These are phyloP conservation scores for Pomatorhinus ruficollis DNA, from an alignment of 2,113 vertebrate genomes.

Conservation along the genomic window DNA sequence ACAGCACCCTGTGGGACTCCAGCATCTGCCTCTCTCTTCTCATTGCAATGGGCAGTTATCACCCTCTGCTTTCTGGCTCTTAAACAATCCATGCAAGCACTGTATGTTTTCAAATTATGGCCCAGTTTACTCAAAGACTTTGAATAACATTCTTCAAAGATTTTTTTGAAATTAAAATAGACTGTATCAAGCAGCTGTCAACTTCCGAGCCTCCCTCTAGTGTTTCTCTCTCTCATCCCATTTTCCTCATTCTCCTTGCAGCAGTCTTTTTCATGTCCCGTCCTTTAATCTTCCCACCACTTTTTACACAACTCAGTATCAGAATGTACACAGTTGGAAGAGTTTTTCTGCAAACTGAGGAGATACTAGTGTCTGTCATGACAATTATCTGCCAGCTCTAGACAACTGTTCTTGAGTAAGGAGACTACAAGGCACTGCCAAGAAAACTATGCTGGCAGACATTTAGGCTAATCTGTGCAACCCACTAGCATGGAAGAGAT, in stretches of 20 bases:
- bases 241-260: not conserved
- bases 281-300: not conserved
- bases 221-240: not conserved
- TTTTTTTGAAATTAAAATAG: not conserved
- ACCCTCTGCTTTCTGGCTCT: not conserved
- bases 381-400: constrained; percentile 18
- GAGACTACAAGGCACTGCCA: not conserved
- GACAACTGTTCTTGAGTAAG: not conserved
- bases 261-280: not conserved
- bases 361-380: not conserved
- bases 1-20: not conserved
- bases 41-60: not conserved
- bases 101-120: not conserved
- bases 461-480: not conserved
- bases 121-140: not conserved
- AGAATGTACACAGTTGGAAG: not conserved
- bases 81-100: not conserved
- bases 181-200: not conserved
- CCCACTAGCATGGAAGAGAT: not conserved
- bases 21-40: not conserved
- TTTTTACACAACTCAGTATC: not conserved
- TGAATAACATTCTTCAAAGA: not conserved
- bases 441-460: not conserved
- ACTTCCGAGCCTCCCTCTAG: not conserved
- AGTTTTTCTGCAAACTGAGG: not conserved